A percentile compares a stretch with the other conserved stretches of the same genome.
phyloP scores from a whole-genome alignment of 37 sponge, comb jelly and placozoan genomes.

The Dysidea cf. avara region DNA sequence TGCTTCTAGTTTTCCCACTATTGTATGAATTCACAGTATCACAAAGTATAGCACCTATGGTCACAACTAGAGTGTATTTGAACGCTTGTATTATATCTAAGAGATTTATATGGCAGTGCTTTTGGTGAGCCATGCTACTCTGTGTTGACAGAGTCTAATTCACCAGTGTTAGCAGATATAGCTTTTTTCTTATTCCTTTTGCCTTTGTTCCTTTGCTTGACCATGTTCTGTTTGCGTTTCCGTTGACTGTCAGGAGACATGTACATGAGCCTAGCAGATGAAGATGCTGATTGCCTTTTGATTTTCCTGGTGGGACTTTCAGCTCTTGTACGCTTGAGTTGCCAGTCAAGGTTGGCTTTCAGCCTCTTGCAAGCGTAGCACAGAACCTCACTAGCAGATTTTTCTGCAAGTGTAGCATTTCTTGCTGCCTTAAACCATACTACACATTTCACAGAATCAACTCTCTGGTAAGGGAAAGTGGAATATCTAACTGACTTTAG shows the following conservation, averaged over 20 bases:
- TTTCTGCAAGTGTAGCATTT: constrained; percentile 31
- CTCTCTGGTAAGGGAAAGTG: constrained; percentile 14
- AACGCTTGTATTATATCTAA: too few relatives aligned
- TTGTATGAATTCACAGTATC: too few relatives aligned
- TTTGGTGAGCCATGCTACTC: too few relatives aligned
- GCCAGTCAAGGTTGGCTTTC: constrained; percentile 5
- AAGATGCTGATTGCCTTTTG: constrained; percentile 2
- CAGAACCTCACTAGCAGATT: constrained; percentile 7
- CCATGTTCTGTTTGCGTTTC: constrained; percentile 23
- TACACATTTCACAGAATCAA: constrained; percentile 26
- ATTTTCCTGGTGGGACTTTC: neutral
- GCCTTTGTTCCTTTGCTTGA: too few relatives aligned
- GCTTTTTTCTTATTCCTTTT: too few relatives aligned
- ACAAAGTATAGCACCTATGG: too few relatives aligned
- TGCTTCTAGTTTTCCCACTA: too few relatives aligned
- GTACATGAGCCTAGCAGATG: constrained; percentile 19
- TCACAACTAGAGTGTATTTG: too few relatives aligned
- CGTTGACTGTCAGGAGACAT: constrained; percentile 25
- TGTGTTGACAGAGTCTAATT: too few relatives aligned
- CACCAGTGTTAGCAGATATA: too few relatives aligned
- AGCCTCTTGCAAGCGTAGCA: constrained; percentile 25
- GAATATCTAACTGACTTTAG: constrained; percentile 23
- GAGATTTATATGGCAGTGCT: too few relatives aligned
- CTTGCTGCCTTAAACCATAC: constrained; percentile 27
- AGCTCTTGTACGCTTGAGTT: neutral